These are phyloP conservation scores for Rhizoglyphus robini DNA, from an alignment of 1,140 invertebrate species.

Conservation along the genomic window DNA sequence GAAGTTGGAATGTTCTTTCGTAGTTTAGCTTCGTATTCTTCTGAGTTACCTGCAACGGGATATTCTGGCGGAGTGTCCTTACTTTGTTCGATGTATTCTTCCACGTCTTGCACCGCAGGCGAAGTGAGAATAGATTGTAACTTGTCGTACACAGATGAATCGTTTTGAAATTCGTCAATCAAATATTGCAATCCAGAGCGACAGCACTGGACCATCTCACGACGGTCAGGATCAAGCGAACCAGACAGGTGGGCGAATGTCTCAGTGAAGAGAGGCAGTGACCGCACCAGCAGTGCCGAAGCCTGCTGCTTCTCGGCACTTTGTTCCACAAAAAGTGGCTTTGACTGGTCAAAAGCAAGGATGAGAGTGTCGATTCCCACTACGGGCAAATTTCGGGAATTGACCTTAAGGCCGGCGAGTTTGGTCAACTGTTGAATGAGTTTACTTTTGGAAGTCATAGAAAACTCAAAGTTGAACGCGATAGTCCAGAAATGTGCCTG, in stretches of 20 bases:
- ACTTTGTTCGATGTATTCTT: neutral
- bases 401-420: too few species aligned
- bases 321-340: neutral
- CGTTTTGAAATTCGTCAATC: neutral
- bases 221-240: neutral
- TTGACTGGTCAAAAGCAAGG: neutral
- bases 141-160: neutral
- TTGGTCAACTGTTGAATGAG: too few species aligned
- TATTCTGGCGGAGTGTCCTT: neutral
- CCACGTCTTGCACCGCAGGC: neutral
- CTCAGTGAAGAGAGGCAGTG: neutral
- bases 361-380: too few species aligned
- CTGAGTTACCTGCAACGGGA: neutral
- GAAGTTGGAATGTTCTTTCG: neutral
- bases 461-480: too few species aligned
- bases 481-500: too few species aligned
- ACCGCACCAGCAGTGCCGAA: neutral
- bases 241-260: neutral
- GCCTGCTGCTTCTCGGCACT: neutral
- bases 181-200: neutral
- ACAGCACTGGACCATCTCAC: neutral
- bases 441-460: too few species aligned
- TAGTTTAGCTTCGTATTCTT: neutral
- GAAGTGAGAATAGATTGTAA: neutral
- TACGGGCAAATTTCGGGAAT: too few species aligned